A percentile compares a stretch with the other conserved stretches of the same genome.
phyloP scores from a whole-genome alignment of 2,797 vertebrate genomes.

The Enteromius thamalakanensis region DNA sequence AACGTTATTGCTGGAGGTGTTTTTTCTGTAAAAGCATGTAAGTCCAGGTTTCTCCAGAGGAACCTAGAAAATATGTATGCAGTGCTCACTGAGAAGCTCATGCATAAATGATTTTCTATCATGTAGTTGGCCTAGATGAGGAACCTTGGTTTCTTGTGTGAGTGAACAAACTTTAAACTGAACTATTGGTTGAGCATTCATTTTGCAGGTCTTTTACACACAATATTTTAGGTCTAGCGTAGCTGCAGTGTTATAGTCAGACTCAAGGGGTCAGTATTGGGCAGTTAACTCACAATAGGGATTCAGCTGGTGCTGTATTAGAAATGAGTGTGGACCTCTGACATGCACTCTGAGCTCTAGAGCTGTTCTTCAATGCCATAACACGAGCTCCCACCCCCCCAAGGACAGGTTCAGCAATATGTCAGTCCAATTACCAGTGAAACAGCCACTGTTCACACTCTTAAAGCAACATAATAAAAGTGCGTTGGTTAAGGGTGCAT shows the following conservation, averaged over 20 bases:
- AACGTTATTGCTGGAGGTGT: not conserved
- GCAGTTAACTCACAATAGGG: conserved; percentile 34
- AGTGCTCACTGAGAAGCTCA: not conserved
- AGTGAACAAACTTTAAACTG: too few relatives aligned
- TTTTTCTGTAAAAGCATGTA: not conserved
- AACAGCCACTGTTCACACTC: not conserved
- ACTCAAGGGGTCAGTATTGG: conserved; percentile 60
- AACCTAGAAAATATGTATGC: not conserved
- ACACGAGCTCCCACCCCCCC: not conserved
- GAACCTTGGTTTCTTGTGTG: not conserved
- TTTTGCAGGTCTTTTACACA: not conserved
- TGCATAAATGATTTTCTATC: not conserved
- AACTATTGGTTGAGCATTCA: not conserved
- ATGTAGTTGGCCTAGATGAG: not conserved
- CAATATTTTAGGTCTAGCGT: not conserved
- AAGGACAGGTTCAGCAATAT: not conserved
- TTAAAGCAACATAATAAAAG: not conserved
- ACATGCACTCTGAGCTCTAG: conserved; percentile 20
- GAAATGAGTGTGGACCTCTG: conserved; percentile 29
- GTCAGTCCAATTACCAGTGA: conserved; percentile 25
- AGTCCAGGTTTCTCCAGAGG: not conserved
- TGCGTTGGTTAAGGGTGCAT: not conserved
- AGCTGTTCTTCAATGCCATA: conserved; percentile 28
- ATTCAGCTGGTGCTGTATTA: conserved; percentile 14
- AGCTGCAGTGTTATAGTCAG: conserved; percentile 55